Evolutionary conservation across 1,140 invertebrate species (phyloP), one percentile per base, ranked within the genome.

Genomic region (Papilio helenus): DNA sequence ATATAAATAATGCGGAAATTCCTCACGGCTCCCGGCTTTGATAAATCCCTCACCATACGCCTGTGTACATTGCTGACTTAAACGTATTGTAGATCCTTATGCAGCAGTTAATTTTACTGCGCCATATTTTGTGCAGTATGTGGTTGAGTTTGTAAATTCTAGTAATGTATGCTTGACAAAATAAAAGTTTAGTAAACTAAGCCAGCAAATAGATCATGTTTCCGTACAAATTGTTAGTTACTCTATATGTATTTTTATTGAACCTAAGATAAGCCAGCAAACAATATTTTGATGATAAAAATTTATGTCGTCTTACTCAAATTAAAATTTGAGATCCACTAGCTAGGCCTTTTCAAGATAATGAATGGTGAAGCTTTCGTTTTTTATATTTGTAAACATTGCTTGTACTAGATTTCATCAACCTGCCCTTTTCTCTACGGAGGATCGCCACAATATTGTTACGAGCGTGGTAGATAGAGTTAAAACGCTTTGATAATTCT

Each of bases 1-100:
- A 78, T 79, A 85, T 86, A 88, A 87, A 88, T 86, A 85, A 88
- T 81, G 58, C 46, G 82, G 76, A 79, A 84, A 85, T 79, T 84
- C 79, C 81, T 86, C 80, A 81, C 80, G 73, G 86, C 86, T 87
- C 84, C 87, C 80, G 87, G 87, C 86, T 85, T 86, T 88, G 88
- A 89, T 89, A 89, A 87, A 89, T 87, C 84, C 83, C 79, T 86
- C 81, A 82, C 81, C 78, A 79, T 85, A 82, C 58, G 79, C 79
- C 76, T 72, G 78, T 80, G 76, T 82, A 79, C 80, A 65, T 82
- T 84, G 84, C 76, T 82, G 84, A 87, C 84, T 81, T 84, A 84
- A 84, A 87, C 76, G 81, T 81, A 87, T 84, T 86, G 84, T 87
- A 78, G 39, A 78, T 78, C 80, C 68, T 80, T 73, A 83, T 34